A percentile compares a stretch with the other conserved stretches of the same genome.
Evolutionary conservation across 92 coral and sea anemone genomes (phyloP).

Genomic region (Bergia sp.): DNA sequence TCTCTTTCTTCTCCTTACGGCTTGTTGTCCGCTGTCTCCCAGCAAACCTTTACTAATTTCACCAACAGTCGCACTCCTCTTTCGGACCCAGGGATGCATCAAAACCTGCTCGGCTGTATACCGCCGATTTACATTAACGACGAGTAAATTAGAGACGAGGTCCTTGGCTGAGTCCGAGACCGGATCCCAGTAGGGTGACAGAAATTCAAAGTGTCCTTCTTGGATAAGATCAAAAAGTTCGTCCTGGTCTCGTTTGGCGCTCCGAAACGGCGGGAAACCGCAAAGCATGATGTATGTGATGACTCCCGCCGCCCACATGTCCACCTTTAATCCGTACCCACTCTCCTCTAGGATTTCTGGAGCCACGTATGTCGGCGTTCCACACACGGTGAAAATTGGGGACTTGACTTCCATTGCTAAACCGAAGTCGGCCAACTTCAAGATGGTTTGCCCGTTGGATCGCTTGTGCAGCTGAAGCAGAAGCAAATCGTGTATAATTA

Average conservation of each 20-base stretch:
- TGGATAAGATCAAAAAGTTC: slow-evolving; percentile 91
- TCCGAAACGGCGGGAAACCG: slow-evolving; percentile 99
- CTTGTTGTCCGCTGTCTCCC: slow-evolving; percentile 42
- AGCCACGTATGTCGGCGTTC: slow-evolving; percentile 98
- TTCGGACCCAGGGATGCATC: slow-evolving; percentile 79
- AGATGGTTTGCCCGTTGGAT: slow-evolving; percentile 76
- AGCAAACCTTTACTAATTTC: slow-evolving; percentile 57
- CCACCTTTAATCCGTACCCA: slow-evolving; percentile 96
- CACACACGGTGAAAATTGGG: slow-evolving; percentile 95
- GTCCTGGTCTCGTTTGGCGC: slow-evolving; percentile 96
- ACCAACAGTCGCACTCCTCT: slow-evolving; percentile 54
- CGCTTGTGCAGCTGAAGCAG: slow-evolving; percentile 77
- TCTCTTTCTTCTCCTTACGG: slow-evolving; percentile 58
- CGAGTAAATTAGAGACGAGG: slow-evolving; percentile 76
- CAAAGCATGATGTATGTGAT: slow-evolving; percentile 98
- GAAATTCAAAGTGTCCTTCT: slow-evolving; percentile 90
- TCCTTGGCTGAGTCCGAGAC: slow-evolving; percentile 89
- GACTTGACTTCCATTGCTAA: slow-evolving; percentile 89
- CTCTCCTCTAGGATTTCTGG: slow-evolving; percentile 96
- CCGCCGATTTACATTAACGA: slow-evolving; percentile 71
- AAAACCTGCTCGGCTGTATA: slow-evolving; percentile 84
- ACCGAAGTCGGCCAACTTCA: slow-evolving; percentile 97
- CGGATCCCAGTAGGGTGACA: slow-evolving; percentile 96
- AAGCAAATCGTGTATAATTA: not conserved
- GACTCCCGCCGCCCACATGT: slow-evolving; percentile 99